Evolutionary conservation across 2,113 vertebrate genomes (phyloP).

Genomic region (Larimichthys polyactis): DNA sequence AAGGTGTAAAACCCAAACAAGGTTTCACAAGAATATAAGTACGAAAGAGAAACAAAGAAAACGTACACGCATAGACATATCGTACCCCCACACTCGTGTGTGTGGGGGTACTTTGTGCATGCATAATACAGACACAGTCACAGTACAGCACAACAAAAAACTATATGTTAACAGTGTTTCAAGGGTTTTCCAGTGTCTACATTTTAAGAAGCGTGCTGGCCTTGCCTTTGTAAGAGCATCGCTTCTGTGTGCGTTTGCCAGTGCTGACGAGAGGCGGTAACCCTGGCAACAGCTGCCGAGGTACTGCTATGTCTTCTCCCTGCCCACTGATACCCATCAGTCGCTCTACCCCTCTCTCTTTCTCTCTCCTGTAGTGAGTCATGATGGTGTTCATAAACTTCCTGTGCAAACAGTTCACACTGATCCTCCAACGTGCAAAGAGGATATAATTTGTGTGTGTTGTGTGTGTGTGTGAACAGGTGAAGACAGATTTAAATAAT

Average conservation of each 20-base stretch:
- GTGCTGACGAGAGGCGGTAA: constrained; percentile 80
- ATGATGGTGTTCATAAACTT: constrained; percentile 60
- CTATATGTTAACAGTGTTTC: constrained; percentile 3
- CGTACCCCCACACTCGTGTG: background rate
- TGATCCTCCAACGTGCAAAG: constrained; percentile 20
- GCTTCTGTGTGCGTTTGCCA: constrained; percentile 39
- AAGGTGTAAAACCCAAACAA: background rate
- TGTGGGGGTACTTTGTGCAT: background rate
- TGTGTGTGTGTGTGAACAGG: background rate
- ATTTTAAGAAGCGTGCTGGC: constrained; percentile 57
- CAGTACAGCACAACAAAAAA: background rate
- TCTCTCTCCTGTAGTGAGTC: constrained; percentile 59
- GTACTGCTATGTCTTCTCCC: constrained; percentile 70
- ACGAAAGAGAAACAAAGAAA: background rate
- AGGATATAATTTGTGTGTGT: constrained; percentile 11
- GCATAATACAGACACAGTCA: background rate
- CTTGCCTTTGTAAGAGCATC: constrained; percentile 56
- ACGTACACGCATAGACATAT: background rate
- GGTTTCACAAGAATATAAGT: background rate
- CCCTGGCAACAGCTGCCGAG: constrained; percentile 79
- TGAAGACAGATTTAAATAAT: background rate
- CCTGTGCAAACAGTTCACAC: constrained; percentile 56
- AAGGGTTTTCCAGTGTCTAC: constrained; percentile 39
- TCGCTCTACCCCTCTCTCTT: constrained; percentile 17
- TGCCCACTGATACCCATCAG: constrained; percentile 72